Conservation (phyloP, 2,888 invertebrate species). For the Tinea trinotella region DNA sequence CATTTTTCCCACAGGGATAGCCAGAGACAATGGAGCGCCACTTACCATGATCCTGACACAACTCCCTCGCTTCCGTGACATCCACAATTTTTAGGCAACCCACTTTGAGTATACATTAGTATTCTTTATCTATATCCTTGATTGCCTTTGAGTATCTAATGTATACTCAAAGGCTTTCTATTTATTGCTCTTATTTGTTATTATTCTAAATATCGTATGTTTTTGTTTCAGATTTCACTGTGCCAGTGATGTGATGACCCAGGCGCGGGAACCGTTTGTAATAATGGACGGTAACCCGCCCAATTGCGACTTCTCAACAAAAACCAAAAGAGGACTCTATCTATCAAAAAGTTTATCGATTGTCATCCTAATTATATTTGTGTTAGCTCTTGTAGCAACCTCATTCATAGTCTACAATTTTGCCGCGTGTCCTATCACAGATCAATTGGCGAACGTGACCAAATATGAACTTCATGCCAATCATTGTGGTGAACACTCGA, state of each 20-base stretch:
- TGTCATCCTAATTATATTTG: conserved; percentile 75
- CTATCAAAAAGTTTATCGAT: conserved; percentile 76
- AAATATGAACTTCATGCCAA: conserved; percentile 46
- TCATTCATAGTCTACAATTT: conserved; percentile 85
- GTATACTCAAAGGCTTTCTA: too few species aligned
- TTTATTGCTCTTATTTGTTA: too few species aligned
- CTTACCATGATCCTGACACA: too few species aligned
- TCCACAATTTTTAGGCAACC: too few species aligned
- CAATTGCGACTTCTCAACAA: conserved; percentile 75
- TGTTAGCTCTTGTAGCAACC: conserved; percentile 77
- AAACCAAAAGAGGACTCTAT: conserved; percentile 73
- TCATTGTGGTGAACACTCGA: conserved; percentile 50
- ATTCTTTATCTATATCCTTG: too few species aligned
- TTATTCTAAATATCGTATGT: too few species aligned
- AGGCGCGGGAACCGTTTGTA: conserved; percentile 58
- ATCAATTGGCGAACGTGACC: conserved; percentile 56
- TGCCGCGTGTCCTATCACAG: conserved; percentile 75
- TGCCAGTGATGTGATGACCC: conserved; percentile 60
- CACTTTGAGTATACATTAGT: too few species aligned
- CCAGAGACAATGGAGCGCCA: too few species aligned
- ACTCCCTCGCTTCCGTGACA: too few species aligned
- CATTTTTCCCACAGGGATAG: too few species aligned
- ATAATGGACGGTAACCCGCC: conserved; percentile 76
- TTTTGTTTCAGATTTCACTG: conserved; percentile 51
- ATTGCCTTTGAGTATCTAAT: too few species aligned